A percentile compares a stretch with the other conserved stretches of the same genome.
These are phyloP conservation scores for Melolontha melolontha DNA, from an alignment of 2,888 invertebrate species.

Conservation along the genomic window DNA sequence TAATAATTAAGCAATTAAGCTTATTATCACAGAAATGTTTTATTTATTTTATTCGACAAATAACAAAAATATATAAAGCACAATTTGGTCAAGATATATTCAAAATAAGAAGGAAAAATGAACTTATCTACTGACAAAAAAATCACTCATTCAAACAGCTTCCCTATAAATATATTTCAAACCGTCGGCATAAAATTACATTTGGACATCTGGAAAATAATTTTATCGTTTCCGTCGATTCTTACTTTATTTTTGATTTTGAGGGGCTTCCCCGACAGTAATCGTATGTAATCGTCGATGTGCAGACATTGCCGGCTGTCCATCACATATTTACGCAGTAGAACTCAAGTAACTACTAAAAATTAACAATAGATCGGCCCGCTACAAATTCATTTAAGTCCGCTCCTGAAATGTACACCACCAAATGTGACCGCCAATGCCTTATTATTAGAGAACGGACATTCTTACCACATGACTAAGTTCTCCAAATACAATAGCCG, in stretches of 20 bases:
- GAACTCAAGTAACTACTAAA: too few species aligned
- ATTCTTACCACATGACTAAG: too few species aligned
- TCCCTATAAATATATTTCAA: neutral
- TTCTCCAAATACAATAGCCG: too few species aligned
- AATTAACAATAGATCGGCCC: too few species aligned
- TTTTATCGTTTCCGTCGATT: slow-evolving; percentile 33
- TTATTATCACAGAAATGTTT: slow-evolving; percentile 24
- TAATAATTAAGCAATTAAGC: too few species aligned
- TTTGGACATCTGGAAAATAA: neutral
- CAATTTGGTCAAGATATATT: neutral
- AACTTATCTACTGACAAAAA: slow-evolving; percentile 1
- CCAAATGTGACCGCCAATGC: too few species aligned
- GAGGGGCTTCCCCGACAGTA: slow-evolving; percentile 66
- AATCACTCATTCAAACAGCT: neutral
- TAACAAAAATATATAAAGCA: slow-evolving; percentile 28
- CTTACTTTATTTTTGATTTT: slow-evolving; percentile 50
- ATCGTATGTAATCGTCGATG: too few species aligned
- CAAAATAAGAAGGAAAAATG: neutral
- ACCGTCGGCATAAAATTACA: neutral
- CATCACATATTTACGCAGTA: too few species aligned
- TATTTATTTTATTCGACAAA: slow-evolving; percentile 13
- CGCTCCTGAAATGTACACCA: too few species aligned
- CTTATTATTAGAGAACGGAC: too few species aligned
- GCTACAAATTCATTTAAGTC: too few species aligned
- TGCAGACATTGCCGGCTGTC: too few species aligned